A percentile compares a stretch with the other conserved stretches of the same genome.
Conservation (phyloP, 2,888 invertebrate species). For the Tachystola acroxantha region DNA sequence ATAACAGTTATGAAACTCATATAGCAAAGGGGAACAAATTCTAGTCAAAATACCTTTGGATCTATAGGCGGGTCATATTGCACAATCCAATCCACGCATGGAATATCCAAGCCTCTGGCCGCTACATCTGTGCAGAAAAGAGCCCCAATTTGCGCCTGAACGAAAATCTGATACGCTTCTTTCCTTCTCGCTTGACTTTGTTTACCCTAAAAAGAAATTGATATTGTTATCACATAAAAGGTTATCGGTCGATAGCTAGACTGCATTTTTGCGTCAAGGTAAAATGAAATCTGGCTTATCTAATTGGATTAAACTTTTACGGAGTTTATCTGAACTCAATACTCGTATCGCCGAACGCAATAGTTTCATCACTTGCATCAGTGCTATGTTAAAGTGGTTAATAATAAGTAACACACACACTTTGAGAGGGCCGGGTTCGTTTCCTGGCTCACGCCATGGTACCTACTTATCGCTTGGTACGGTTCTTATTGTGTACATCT, state of each 20-base stretch:
- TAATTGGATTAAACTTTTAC: background rate
- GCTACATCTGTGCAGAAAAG: constrained; percentile 99
- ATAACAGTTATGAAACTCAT: too few species aligned
- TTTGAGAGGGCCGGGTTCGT: too few species aligned
- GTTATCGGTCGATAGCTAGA: background rate
- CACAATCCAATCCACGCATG: constrained; percentile 98
- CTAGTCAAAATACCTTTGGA: constrained; percentile 83
- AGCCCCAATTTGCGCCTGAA: constrained; percentile 92
- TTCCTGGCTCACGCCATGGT: too few species aligned
- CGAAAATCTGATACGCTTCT: constrained; percentile 96
- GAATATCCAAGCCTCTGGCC: constrained; percentile 96
- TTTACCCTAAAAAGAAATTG: constrained; percentile 84
- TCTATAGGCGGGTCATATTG: constrained; percentile 99
- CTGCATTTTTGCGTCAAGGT: constrained; percentile 1
- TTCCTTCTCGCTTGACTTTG: constrained; percentile 98
- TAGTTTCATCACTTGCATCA: too few species aligned
- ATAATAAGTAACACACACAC: too few species aligned
- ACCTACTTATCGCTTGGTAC: too few species aligned
- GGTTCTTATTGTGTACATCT: too few species aligned
- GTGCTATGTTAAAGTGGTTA: too few species aligned
- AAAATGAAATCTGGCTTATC: constrained; percentile 1
- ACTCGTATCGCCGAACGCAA: too few species aligned
- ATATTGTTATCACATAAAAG: background rate
- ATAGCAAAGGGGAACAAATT: too few species aligned
- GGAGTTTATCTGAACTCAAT: background rate